A percentile compares a stretch with the other conserved stretches of the same genome.
Evolutionary conservation across 2,888 invertebrate genomes (phyloP).

Genomic region (Drosophila mercatorum): DNA sequence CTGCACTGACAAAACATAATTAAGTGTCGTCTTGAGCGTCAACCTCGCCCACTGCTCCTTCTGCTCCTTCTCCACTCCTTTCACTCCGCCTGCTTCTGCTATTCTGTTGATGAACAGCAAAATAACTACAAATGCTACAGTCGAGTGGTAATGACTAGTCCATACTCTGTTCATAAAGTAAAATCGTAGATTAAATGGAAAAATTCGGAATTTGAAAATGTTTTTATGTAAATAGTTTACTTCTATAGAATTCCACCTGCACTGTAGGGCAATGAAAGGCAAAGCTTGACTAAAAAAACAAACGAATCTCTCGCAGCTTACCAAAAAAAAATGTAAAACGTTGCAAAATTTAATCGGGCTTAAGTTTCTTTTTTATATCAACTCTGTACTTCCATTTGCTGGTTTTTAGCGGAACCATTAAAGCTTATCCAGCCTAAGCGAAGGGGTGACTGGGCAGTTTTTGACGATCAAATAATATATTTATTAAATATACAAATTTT

Average conservation of each 20-base stretch:
- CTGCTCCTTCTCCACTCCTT: not conserved
- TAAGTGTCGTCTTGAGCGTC: conserved; percentile 73
- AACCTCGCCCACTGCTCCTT: not conserved
- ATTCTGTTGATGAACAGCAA: conserved; percentile 48
- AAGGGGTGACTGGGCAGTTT: not conserved
- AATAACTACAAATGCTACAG: not conserved
- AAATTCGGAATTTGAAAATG: not conserved
- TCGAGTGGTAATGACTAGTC: no score
- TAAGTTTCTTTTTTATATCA: not conserved
- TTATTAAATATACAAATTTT: not conserved
- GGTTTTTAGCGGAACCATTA: not conserved
- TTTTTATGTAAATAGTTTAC: not conserved
- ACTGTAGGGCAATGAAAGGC: no score
- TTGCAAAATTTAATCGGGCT: not conserved
- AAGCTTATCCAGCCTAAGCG: conserved; percentile 6
- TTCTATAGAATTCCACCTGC: not conserved
- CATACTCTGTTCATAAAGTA: conserved; percentile 7
- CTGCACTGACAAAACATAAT: conserved; percentile 64
- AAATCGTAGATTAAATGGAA: not conserved
- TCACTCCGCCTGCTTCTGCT: not conserved
- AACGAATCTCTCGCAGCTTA: not conserved
- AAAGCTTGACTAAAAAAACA: no score
- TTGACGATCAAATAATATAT: not conserved
- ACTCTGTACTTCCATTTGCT: not conserved
- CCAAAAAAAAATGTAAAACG: not conserved